Conservation (phyloP, 2,888 invertebrate genomes). For the Clivina fossor region DNA sequence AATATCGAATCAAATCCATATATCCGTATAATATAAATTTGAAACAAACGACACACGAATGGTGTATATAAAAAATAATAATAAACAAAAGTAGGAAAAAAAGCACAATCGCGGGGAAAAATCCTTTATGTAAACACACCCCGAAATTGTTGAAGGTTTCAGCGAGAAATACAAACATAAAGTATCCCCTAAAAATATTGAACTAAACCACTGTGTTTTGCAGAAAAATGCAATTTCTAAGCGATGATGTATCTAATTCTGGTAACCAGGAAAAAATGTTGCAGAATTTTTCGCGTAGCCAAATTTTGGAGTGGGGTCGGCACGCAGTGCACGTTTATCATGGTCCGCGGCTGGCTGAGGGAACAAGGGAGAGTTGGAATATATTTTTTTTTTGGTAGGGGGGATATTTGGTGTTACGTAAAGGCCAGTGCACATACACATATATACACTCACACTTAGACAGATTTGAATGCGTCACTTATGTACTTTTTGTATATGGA, state of each 20-base stretch:
- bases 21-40: too few relatives aligned
- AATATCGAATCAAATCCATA: too few relatives aligned
- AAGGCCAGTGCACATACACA: constrained; percentile 28
- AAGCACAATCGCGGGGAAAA: too few relatives aligned
- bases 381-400: not conserved
- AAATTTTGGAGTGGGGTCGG: constrained; percentile 31
- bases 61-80: too few relatives aligned
- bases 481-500: too few relatives aligned
- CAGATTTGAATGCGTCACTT: not conserved
- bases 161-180: too few relatives aligned
- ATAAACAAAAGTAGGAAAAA: too few relatives aligned
- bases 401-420: constrained; percentile 21
- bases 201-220: too few relatives aligned
- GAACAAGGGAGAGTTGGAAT: constrained; percentile 1
- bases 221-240: constrained; percentile 6
- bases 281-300: constrained; percentile 29
- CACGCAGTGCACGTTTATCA: not conserved
- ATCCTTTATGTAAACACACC: too few relatives aligned
- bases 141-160: too few relatives aligned
- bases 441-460: not conserved
- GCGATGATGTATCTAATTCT: constrained; percentile 20
- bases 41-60: too few relatives aligned
- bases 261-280: constrained; percentile 31
- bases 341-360: constrained; percentile 1
- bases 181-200: too few relatives aligned